Conservation (phyloP, 2,113 vertebrate species). For the Sebastes fasciatus region DNA sequence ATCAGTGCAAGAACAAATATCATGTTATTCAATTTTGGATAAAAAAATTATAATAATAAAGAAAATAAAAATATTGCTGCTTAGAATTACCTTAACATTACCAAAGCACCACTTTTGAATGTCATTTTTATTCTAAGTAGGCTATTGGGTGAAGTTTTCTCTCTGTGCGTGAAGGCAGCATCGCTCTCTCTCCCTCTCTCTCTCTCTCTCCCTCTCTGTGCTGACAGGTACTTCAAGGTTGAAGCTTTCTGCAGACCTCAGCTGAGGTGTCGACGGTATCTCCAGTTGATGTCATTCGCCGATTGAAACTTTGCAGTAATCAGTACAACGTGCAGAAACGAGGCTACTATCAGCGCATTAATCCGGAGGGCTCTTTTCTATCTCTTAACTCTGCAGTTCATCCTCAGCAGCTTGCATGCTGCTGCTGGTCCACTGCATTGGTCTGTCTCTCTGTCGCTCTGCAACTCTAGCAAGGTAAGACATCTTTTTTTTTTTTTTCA, state of each 20-base stretch:
- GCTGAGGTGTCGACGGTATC: conserved; percentile 33
- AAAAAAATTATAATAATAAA: too few relatives aligned
- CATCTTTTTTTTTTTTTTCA: background rate
- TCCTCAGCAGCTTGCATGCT: conserved; percentile 25
- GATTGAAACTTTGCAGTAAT: conserved; percentile 1
- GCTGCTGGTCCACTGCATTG: conserved; percentile 5
- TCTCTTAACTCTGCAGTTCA: background rate
- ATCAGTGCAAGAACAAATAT: too few relatives aligned
- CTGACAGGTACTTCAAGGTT: conserved; percentile 42
- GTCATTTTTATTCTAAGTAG: too few relatives aligned
- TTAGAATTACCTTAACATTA: background rate
- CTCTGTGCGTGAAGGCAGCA: background rate
- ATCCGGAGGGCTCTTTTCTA: background rate
- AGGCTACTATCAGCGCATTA: accelerated
- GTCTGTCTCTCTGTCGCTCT: background rate
- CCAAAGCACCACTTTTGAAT: too few relatives aligned
- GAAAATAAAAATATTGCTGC: too few relatives aligned
- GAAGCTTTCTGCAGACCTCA: conserved; percentile 17
- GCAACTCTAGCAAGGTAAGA: conserved; percentile 52
- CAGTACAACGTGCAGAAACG: background rate
- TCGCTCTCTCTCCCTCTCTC: background rate
- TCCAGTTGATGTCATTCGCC: background rate
- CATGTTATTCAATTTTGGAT: too few relatives aligned
- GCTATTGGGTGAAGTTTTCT: background rate
- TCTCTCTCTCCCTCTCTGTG: background rate